Evolutionary conservation across 1,140 invertebrate species (phyloP).

Genomic region (Listronotus oregonensis): DNA sequence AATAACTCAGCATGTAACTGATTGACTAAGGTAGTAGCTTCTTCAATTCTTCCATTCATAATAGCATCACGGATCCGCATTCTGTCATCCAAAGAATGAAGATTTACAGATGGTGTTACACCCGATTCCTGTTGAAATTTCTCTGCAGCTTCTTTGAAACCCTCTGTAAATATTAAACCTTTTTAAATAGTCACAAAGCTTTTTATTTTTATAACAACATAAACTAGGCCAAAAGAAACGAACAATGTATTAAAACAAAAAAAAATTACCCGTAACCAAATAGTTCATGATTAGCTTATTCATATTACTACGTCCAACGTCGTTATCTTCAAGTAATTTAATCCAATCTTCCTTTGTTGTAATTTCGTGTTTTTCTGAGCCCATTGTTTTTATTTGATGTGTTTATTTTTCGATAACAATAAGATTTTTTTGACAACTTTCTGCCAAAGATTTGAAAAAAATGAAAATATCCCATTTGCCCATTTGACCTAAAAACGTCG

Average conservation of each 20-base stretch:
- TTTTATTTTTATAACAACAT: no score
- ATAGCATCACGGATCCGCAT: conserved; percentile 95
- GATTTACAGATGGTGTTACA: conserved; percentile 81
- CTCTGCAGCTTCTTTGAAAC: conserved; percentile 97
- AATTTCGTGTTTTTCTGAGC: conserved; percentile 55
- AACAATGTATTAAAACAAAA: not conserved
- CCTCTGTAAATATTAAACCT: conserved; percentile 73
- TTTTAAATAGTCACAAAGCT: no score
- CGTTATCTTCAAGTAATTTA: conserved; percentile 73
- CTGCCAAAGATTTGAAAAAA: no score
- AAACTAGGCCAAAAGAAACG: no score
- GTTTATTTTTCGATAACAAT: not conserved
- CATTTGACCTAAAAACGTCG: conserved; percentile 9
- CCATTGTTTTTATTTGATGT: conserved; percentile 46
- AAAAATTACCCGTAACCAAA: conserved; percentile 84
- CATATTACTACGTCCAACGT: conserved; percentile 89
- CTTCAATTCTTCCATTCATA: conserved; percentile 89
- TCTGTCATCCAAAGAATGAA: conserved; percentile 88
- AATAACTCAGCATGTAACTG: conserved; percentile 92
- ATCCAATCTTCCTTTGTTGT: conserved; percentile 69
- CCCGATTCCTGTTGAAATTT: conserved; percentile 96
- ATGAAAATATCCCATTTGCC: not conserved
- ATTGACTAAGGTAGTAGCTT: conserved; percentile 92
- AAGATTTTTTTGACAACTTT: not conserved
- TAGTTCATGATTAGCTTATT: conserved; percentile 99